These are phyloP conservation scores for Tenthredo mesomela DNA, from an alignment of 2,888 invertebrate genomes.

Conservation along the genomic window DNA sequence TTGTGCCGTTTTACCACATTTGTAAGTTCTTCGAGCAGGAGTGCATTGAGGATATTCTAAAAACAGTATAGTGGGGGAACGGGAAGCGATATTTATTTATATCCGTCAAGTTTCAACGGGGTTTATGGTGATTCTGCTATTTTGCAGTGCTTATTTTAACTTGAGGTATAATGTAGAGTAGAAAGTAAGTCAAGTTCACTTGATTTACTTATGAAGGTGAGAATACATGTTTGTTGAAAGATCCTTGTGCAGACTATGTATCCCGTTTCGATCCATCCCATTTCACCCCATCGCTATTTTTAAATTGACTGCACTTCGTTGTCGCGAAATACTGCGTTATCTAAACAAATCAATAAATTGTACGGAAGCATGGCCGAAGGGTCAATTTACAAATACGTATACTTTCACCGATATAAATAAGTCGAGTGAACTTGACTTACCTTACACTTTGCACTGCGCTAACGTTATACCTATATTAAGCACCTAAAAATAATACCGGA, in stretches of 20 bases:
- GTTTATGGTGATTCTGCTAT: neutral
- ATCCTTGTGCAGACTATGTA: neutral
- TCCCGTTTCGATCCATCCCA: neutral
- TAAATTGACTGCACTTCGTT: neutral
- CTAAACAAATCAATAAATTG: neutral
- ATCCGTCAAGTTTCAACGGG: neutral
- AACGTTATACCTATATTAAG: neutral
- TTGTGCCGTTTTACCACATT: neutral
- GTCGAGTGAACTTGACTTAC: neutral
- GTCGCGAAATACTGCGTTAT: neutral
- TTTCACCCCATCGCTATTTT: neutral
- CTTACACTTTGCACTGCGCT: neutral
- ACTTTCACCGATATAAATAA: neutral
- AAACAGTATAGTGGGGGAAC: neutral
- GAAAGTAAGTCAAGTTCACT: neutral
- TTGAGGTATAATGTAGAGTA: neutral
- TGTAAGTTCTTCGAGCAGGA: neutral
- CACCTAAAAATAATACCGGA: neutral
- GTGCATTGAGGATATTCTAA: neutral
- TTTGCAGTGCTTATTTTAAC: neutral
- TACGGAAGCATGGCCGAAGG: neutral
- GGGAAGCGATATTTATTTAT: neutral
- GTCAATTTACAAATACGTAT: neutral
- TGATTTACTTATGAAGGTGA: neutral
- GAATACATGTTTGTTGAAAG: neutral